phyloP scores from a whole-genome alignment of 2,797 vertebrate species.

The Delichon dasypus region DNA sequence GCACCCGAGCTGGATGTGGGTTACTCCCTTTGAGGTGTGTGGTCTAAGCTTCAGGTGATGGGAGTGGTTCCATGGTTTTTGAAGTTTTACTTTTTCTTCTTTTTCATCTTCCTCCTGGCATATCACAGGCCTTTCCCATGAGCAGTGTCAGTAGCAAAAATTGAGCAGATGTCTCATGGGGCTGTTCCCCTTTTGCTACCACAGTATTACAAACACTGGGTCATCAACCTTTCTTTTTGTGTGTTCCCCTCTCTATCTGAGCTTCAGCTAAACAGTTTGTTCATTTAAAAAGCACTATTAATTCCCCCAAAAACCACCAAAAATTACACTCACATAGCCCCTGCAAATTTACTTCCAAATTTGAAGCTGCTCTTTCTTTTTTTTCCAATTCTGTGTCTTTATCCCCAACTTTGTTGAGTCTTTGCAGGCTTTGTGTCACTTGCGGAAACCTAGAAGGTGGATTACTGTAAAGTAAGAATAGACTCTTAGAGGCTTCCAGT shows the following conservation, averaged over 20 bases:
- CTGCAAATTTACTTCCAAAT: not conserved
- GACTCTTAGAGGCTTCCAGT: not conserved
- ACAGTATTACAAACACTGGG: not conserved
- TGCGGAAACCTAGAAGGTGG: not conserved
- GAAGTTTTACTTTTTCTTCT: slow-evolving; percentile 13
- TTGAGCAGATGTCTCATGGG: not conserved
- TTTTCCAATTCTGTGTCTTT: not conserved
- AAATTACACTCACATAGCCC: not conserved
- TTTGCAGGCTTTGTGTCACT: not conserved
- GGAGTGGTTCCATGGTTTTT: slow-evolving; percentile 35
- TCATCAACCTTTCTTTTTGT: not conserved
- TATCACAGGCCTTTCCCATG: not conserved
- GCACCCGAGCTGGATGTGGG: not conserved
- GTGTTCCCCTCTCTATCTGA: not conserved
- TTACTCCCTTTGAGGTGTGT: slow-evolving; percentile 56
- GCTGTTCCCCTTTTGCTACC: not conserved
- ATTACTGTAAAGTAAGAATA: not conserved
- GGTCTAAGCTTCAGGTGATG: slow-evolving; percentile 53
- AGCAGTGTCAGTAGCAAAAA: not conserved
- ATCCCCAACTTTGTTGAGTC: not conserved
- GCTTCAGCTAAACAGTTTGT: not conserved
- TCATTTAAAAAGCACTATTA: not conserved
- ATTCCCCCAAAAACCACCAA: not conserved
- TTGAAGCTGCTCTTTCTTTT: not conserved
- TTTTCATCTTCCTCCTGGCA: not conserved